phyloP scores from a whole-genome alignment of 2,113 vertebrate genomes.

The Pseudopipra pipra region DNA sequence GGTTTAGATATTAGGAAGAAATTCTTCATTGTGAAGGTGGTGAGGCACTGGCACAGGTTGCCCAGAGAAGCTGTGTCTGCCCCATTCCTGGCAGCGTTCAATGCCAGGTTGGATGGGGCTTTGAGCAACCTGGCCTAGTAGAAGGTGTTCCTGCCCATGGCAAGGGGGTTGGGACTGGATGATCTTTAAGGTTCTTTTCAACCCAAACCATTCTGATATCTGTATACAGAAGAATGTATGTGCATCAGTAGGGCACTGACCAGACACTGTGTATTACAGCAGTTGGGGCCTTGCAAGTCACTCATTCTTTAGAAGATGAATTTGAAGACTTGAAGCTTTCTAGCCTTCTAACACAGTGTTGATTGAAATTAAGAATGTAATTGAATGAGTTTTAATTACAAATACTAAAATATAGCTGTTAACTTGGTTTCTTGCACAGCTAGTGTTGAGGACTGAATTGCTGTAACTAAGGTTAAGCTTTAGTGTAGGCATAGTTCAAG shows the following conservation, averaged over 20 bases:
- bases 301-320: not conserved
- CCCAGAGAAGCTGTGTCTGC: too few species aligned
- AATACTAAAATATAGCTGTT: not conserved
- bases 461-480: not conserved
- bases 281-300: not conserved
- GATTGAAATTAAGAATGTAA: not conserved
- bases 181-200: not conserved
- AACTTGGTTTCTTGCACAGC: not conserved
- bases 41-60: too few species aligned
- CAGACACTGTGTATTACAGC: not conserved
- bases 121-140: too few species aligned
- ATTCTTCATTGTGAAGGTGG: too few species aligned
- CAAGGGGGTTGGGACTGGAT: too few species aligned
- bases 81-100: too few species aligned
- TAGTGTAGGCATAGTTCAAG: not conserved
- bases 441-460: not conserved
- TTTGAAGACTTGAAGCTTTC: not conserved
- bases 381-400: not conserved
- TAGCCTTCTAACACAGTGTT: not conserved
- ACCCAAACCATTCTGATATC: not conserved
- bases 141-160: too few species aligned
- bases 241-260: not conserved
- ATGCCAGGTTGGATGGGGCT: too few species aligned
- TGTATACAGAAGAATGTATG: not conserved
- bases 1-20: not conserved